A percentile compares a stretch with the other conserved stretches of the same genome.
These are phyloP conservation scores for Xestoiulus laeticollis DNA, from an alignment of 2,888 invertebrate species.

Conservation along the genomic window DNA sequence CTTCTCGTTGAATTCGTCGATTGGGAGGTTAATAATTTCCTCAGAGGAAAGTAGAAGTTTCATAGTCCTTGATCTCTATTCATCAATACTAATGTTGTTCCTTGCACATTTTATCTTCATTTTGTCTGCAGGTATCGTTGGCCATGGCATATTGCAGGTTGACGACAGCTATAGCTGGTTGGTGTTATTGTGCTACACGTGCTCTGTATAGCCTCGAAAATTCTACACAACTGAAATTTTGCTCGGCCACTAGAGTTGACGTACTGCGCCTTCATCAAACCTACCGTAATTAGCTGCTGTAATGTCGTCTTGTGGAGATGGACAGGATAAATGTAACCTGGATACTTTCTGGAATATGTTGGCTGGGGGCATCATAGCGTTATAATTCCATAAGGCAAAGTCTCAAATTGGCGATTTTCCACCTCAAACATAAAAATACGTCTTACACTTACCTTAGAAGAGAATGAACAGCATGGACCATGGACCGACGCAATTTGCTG, in stretches of 20 bases:
- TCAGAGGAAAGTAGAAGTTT: slow-evolving; percentile 82
- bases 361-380: slow-evolving; percentile 51
- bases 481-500: no score
- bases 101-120: slow-evolving; percentile 66
- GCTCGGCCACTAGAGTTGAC: slow-evolving; percentile 68
- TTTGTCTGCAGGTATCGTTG: slow-evolving; percentile 77
- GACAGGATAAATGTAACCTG: slow-evolving; percentile 53
- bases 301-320: slow-evolving; percentile 48
- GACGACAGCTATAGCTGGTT: slow-evolving; percentile 79
- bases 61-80: slow-evolving; percentile 85
- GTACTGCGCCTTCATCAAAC: slow-evolving; percentile 65
- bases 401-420: slow-evolving; percentile 50
- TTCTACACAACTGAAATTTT: slow-evolving; percentile 76
- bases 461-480: no score
- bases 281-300: slow-evolving; percentile 51
- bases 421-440: no score
- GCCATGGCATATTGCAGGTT: slow-evolving; percentile 72
- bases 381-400: slow-evolving; percentile 51
- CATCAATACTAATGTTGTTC: slow-evolving; percentile 77
- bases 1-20: slow-evolving; percentile 97
- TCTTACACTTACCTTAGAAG: no score
- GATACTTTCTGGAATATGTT: slow-evolving; percentile 50
- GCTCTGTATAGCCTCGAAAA: slow-evolving; percentile 68
- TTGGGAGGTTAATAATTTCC: slow-evolving; percentile 93
- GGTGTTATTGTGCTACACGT: slow-evolving; percentile 86